phyloP scores from a whole-genome alignment of 2,797 vertebrate genomes.

The Platyrinchus mystaceus region DNA sequence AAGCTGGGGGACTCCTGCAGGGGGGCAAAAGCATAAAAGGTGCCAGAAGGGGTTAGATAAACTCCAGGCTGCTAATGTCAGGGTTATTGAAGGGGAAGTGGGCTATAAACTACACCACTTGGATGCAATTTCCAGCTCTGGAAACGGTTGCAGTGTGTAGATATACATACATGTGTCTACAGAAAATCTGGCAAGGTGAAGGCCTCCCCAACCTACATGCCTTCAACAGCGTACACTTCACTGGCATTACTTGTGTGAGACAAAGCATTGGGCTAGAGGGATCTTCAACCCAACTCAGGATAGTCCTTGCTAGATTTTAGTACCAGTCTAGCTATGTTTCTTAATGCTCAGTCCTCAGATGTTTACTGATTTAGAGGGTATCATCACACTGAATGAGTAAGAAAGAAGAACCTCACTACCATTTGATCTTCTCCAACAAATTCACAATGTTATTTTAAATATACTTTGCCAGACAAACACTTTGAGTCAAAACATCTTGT shows the following conservation, averaged over 20 bases:
- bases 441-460: constrained; percentile 10
- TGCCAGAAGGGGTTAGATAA: not conserved
- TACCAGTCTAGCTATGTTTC: not conserved
- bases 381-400: not conserved
- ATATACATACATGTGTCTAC: not conserved
- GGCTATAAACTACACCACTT: not conserved
- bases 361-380: not conserved
- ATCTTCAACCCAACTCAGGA: not conserved
- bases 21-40: not conserved
- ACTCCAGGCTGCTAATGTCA: not conserved
- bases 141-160: not conserved
- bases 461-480: constrained; percentile 22
- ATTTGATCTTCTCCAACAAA: constrained; percentile 2
- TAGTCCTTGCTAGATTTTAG: not conserved
- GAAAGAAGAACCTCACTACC: not conserved
- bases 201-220: not conserved
- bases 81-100: not conserved
- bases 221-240: not conserved
- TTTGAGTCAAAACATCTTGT: constrained; percentile 45
- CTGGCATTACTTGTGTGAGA: not conserved
- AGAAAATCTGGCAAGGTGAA: not conserved
- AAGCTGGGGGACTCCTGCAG: not conserved
- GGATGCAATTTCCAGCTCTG: not conserved
- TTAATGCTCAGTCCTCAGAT: not conserved
- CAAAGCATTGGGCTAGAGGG: not conserved